Conservation (phyloP, 2,797 vertebrate genomes). For the Phaenicophaeus curvirostris region DNA sequence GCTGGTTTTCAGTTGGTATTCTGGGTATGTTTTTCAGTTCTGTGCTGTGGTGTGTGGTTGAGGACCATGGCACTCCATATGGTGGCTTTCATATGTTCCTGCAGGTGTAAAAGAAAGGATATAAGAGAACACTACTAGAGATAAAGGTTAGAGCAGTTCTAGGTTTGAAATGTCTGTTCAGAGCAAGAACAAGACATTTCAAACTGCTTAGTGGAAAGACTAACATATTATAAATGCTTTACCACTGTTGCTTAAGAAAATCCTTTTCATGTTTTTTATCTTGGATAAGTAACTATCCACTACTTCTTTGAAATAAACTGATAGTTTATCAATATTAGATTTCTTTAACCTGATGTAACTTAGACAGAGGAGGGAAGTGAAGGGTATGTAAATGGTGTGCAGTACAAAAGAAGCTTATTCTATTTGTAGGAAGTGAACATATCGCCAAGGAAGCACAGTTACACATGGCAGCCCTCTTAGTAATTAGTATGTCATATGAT, state of each 20-base stretch:
- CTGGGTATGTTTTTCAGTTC: constrained; percentile 30
- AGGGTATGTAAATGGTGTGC: background rate
- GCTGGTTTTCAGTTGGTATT: constrained; percentile 57
- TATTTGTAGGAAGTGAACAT: background rate
- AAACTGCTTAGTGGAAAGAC: constrained; percentile 18
- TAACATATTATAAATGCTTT: constrained; percentile 67
- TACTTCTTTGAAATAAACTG: constrained; percentile 59
- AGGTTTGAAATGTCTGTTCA: constrained; percentile 41
- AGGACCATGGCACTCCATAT: constrained; percentile 33
- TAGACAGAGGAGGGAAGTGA: background rate
- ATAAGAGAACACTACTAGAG: constrained; percentile 21
- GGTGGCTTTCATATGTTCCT: constrained; percentile 46
- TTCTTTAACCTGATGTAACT: constrained; percentile 27
- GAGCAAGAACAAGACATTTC: constrained; percentile 52
- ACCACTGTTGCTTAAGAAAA: constrained; percentile 73
- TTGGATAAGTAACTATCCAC: constrained; percentile 66
- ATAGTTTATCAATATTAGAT: constrained; percentile 71
- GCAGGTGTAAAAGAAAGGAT: constrained; percentile 57
- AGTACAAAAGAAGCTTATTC: background rate
- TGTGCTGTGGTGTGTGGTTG: constrained; percentile 1
- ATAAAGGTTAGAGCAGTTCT: constrained; percentile 59
- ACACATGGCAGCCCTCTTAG: background rate
- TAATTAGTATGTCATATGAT: background rate
- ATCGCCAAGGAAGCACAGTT: background rate
- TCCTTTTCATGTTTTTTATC: constrained; percentile 68